Conservation (phyloP, 2,113 vertebrate species). For the Dryoscopus gambensis region DNA sequence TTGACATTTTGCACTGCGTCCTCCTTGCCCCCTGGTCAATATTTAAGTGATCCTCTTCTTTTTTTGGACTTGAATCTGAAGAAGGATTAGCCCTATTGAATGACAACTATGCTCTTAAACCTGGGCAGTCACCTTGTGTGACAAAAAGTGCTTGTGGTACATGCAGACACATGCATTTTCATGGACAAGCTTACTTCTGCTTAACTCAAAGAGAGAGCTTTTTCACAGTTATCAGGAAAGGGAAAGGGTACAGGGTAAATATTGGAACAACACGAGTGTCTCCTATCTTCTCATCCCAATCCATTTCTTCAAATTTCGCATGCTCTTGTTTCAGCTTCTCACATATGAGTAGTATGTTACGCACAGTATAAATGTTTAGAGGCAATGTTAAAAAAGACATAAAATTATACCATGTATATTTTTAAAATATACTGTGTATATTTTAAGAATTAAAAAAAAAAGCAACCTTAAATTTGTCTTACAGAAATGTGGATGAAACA, state of each 20-base stretch:
- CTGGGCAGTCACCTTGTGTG: not conserved
- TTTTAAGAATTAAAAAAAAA: not conserved
- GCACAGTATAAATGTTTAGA: not conserved
- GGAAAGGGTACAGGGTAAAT: not conserved
- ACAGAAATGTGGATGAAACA: not conserved
- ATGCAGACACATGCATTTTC: too few relatives aligned
- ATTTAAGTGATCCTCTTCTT: not conserved
- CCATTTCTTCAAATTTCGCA: not conserved
- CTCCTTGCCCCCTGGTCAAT: accelerated
- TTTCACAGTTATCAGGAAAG: not conserved
- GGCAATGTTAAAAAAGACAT: not conserved
- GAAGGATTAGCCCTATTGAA: not conserved
- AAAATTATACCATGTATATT: not conserved
- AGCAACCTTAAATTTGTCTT: not conserved
- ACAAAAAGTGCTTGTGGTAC: accelerated
- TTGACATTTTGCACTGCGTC: accelerated
- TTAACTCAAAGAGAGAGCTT: not conserved
- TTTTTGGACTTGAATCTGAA: not conserved
- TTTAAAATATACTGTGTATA: too few relatives aligned
- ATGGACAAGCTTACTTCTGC: not conserved
- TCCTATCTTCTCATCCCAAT: not conserved
- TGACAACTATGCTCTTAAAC: not conserved
- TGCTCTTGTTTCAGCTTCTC: not conserved
- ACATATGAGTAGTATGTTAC: accelerated
- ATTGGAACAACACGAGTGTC: accelerated